Evolutionary conservation across 1,140 invertebrate genomes (phyloP).

Genomic region (Hestina assimilis): DNA sequence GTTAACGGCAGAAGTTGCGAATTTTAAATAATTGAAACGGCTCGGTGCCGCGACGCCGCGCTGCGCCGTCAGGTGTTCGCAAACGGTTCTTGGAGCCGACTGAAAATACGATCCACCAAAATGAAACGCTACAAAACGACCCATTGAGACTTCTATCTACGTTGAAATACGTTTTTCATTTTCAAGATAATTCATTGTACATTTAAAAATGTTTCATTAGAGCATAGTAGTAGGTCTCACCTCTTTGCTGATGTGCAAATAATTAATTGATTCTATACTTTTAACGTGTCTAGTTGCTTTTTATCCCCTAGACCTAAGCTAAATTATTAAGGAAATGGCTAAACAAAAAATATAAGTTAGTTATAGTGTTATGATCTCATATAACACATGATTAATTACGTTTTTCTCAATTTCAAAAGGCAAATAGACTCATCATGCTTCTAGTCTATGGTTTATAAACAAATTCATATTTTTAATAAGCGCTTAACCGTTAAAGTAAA

Average conservation of each 20-base stretch:
- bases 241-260: background rate
- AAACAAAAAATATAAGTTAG: too few species aligned
- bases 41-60: constrained; percentile 11
- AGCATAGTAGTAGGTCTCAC: background rate
- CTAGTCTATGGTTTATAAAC: too few species aligned
- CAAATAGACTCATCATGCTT: too few species aligned
- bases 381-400: too few species aligned
- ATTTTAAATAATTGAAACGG: constrained; percentile 68
- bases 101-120: constrained; percentile 14
- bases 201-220: too few species aligned
- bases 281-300: too few species aligned
- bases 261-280: background rate
- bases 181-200: background rate
- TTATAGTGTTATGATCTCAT: too few species aligned
- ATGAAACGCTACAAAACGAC: constrained; percentile 1
- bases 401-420: too few species aligned
- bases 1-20: constrained; percentile 56
- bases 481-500: too few species aligned
- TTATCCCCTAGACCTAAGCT: too few species aligned
- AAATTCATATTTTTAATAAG: too few species aligned
- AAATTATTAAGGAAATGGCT: too few species aligned
- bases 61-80: constrained; percentile 46
- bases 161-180: background rate
- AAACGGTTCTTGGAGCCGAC: constrained; percentile 25
- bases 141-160: background rate